Evolutionary conservation across 2,888 invertebrate species (phyloP).

Genomic region (Erebia ligea): DNA sequence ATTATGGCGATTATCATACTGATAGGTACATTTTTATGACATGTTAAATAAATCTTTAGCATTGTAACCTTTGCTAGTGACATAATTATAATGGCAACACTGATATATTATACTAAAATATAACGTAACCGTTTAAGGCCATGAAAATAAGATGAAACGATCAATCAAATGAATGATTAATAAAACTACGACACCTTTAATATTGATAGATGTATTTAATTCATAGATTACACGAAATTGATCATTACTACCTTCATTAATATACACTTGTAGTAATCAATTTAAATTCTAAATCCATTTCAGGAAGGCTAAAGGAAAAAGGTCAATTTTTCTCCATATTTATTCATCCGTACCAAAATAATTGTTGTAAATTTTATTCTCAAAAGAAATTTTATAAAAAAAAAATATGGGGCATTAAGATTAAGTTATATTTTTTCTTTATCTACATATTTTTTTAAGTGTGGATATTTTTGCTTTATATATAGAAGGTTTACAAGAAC

Average conservation of each 20-base stretch:
- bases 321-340: not conserved
- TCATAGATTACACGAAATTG: not conserved
- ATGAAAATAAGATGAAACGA: slow-evolving; percentile 11
- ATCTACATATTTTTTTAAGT: not conserved
- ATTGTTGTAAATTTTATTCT: too few relatives aligned
- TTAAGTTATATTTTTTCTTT: not conserved
- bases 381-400: too few relatives aligned
- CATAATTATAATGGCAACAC: not conserved
- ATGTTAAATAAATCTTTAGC: not conserved
- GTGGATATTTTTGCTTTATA: too few relatives aligned
- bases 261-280: not conserved
- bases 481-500: too few relatives aligned
- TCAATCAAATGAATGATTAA: slow-evolving; percentile 3
- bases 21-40: slow-evolving; percentile 5
- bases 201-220: slow-evolving; percentile 1
- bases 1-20: not conserved
- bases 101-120: not conserved
- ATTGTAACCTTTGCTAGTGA: slow-evolving; percentile 7
- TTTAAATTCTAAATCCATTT: slow-evolving; percentile 8
- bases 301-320: slow-evolving; percentile 6
- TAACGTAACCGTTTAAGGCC: slow-evolving; percentile 51
- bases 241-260: not conserved
- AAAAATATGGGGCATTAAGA: not conserved
- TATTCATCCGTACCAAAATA: not conserved
- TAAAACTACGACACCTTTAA: not conserved